These are phyloP conservation scores for Acanthornis magna DNA, from an alignment of 2,797 vertebrate genomes.

Conservation along the genomic window DNA sequence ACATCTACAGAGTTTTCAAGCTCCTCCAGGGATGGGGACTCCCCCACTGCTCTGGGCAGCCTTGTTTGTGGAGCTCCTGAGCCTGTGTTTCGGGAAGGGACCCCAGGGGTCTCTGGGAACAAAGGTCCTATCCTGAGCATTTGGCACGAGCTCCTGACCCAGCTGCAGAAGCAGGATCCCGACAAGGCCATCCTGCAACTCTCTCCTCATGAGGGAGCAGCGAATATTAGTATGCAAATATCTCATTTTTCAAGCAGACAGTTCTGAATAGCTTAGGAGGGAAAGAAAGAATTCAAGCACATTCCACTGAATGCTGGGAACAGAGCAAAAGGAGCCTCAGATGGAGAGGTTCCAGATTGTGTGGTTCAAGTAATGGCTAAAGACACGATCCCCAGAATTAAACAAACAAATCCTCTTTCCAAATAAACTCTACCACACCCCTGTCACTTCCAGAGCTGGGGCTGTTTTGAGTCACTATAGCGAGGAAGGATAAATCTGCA, in stretches of 20 bases:
- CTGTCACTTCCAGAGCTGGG: background rate
- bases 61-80: background rate
- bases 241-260: background rate
- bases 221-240: background rate
- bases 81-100: background rate
- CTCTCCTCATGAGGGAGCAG: background rate
- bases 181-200: background rate
- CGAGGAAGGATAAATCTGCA: background rate
- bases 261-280: background rate
- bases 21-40: background rate
- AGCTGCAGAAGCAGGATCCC: background rate
- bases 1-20: background rate
- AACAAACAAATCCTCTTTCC: constrained; percentile 10
- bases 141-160: background rate
- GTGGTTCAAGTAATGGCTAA: background rate
- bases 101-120: background rate
- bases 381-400: background rate
- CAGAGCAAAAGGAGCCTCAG: background rate
- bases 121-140: background rate
- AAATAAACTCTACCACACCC: background rate
- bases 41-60: background rate
- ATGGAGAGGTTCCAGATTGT: background rate
- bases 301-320: background rate
- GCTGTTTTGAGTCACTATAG: background rate
- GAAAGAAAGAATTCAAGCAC: background rate